phyloP scores from a whole-genome alignment of 2,888 invertebrate genomes.

The Terebella lapidaria region DNA sequence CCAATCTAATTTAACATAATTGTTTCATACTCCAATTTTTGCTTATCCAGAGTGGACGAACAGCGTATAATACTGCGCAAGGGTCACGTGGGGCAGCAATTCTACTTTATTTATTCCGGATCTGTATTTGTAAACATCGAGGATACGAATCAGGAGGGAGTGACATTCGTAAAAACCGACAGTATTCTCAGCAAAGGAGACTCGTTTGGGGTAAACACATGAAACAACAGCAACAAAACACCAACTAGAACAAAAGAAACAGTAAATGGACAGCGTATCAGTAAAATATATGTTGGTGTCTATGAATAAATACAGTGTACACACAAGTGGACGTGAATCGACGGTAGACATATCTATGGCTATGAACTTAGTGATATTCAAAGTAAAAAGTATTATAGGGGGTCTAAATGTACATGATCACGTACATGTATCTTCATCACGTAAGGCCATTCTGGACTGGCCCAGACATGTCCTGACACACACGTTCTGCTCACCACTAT shows the following conservation, averaged over 20 bases:
- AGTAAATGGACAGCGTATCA: neutral
- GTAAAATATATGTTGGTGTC: neutral
- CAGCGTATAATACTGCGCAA: conserved; percentile 24
- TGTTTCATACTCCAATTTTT: no score
- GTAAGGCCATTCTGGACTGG: no score
- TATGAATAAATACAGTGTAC: neutral
- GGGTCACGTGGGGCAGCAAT: conserved; percentile 28
- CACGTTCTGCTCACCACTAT: no score
- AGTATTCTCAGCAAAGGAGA: conserved; percentile 25
- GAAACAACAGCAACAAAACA: no score
- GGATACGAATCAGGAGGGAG: conserved; percentile 13
- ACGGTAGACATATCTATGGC: no score
- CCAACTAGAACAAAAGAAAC: neutral
- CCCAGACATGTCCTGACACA: no score
- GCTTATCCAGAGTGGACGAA: conserved; percentile 20
- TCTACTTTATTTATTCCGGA: conserved; percentile 30
- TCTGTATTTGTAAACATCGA: conserved; percentile 28
- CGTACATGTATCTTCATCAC: no score
- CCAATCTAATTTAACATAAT: no score
- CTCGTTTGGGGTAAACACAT: conserved; percentile 29
- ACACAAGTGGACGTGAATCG: neutral
- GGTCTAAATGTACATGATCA: no score
- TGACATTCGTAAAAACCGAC: conserved; percentile 22
- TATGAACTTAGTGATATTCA: no score
- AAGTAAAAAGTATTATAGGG: no score